Conservation (phyloP, 2,113 vertebrate genomes). For the Nothocercus julius region DNA sequence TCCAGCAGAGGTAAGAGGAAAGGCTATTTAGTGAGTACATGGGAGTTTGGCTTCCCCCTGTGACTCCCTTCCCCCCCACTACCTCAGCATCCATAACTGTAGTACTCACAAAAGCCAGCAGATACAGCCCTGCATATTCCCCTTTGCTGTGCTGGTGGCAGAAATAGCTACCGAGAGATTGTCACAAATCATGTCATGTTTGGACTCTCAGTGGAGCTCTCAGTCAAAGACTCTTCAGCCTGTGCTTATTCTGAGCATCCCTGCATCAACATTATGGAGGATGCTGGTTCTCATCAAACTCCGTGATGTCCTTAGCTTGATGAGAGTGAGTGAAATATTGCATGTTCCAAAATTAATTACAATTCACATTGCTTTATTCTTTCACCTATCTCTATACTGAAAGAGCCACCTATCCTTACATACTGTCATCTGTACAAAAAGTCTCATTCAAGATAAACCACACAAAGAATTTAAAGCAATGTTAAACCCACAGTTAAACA, state of each 20-base stretch:
- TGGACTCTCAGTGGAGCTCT: background rate
- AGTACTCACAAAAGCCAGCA: background rate
- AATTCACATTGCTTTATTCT: background rate
- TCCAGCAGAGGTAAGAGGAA: background rate
- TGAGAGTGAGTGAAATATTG: background rate
- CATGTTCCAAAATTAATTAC: background rate
- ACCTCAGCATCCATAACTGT: accelerated
- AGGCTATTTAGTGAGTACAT: accelerated
- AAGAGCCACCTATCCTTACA: background rate
- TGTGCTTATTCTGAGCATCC: background rate
- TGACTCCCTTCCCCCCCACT: accelerated
- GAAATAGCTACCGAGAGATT: background rate
- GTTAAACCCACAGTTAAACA: background rate
- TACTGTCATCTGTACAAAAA: background rate
- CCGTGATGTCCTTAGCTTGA: background rate
- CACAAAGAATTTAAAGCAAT: background rate
- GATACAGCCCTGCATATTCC: background rate
- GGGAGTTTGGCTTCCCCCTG: background rate
- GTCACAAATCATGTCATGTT: background rate
- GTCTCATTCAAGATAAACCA: background rate
- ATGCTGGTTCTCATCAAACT: background rate
- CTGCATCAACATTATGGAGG: background rate
- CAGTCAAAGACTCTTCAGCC: background rate
- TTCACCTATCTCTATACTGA: background rate
- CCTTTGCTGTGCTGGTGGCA: background rate